Evolutionary conservation across 2,888 invertebrate species (phyloP), one percentile per base, ranked within the genome.

Genomic region (Stenichneumon culpator): DNA sequence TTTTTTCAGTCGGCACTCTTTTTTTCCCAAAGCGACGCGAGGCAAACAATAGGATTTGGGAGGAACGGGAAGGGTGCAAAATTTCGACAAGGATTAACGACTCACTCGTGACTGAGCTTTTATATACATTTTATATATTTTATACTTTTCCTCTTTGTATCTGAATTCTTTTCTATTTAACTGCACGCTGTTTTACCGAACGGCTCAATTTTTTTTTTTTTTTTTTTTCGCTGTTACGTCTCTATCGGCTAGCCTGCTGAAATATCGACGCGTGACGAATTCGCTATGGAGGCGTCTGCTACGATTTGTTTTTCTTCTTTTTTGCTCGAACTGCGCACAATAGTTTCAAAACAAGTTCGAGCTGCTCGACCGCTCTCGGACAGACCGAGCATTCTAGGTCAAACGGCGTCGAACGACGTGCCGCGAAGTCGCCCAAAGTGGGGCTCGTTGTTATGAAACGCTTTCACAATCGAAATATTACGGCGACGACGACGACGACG

Each of bases 381-480:
- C 16, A 25, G 39, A 5, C 19, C 7, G 44, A 39, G 36, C 32
- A 72, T 78, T 73, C 65, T 70, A 47, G 79, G 79, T 70, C 79
- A 70, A 52, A 44, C 57, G 6, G 25, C 50, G 47, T 25, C 57
- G 67, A 73, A 47, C 70, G 22, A 32, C 57, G 25, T 16, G 52
- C 22, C 65, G 52, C 44, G 6, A 73, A 73, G 63, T 73, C 39
- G 32, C 36, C 67, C 36, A 82, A 70, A 69, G 50, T 65, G 47
- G 73, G 57, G 19, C 68, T 77, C 77, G 75, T 70, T 69, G 28
- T 82, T 78, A 79, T 39, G 70, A 79, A 82, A 82, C 16, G 57
- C 75, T 82, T 79, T 75, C 82, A 36, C 79, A 82, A 82, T 82
- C 52, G 67, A 68, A 79, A 72, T 63, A 79, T 70, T 65, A 79